Evolutionary conservation across 2,888 invertebrate genomes (phyloP).

Genomic region (Pollenia amentaria): DNA sequence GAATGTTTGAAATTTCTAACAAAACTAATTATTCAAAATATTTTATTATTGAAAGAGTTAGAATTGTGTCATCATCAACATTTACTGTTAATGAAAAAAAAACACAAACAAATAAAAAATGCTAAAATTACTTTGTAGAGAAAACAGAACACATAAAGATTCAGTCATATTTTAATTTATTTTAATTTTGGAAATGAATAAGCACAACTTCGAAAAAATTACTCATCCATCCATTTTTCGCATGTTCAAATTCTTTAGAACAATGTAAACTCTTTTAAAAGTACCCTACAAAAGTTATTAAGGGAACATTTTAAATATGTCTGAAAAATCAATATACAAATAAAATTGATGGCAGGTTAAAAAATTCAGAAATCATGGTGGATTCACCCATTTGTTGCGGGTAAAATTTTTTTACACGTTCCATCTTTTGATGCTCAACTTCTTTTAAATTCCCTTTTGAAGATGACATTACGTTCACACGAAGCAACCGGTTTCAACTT

Average conservation of each 20-base stretch:
- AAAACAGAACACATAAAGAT: conserved; percentile 14
- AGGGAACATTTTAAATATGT: no score
- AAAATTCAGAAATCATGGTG: no score
- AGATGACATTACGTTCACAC: no score
- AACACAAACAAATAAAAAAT: conserved; percentile 19
- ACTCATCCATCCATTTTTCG: conserved; percentile 49
- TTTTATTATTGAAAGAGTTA: conserved; percentile 37
- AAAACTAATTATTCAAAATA: conserved; percentile 49
- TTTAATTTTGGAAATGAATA: neutral
- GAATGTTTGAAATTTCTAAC: conserved; percentile 33
- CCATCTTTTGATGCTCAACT: no score
- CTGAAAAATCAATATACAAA: no score
- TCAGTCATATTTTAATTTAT: conserved; percentile 42
- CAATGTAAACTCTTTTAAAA: no score
- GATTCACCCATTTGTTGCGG: no score
- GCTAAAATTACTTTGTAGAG: conserved; percentile 41
- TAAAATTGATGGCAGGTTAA: no score
- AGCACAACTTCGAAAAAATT: conserved; percentile 15
- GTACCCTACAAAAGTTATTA: no score
- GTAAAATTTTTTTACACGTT: no score
- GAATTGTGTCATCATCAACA: conserved; percentile 68
- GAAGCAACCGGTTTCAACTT: no score
- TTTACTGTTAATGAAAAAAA: conserved; percentile 29
- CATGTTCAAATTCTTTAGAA: neutral
- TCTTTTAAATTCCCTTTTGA: no score